These are phyloP conservation scores for Phalacrocorax carbo DNA, from an alignment of 2,113 vertebrate genomes.

Conservation along the genomic window DNA sequence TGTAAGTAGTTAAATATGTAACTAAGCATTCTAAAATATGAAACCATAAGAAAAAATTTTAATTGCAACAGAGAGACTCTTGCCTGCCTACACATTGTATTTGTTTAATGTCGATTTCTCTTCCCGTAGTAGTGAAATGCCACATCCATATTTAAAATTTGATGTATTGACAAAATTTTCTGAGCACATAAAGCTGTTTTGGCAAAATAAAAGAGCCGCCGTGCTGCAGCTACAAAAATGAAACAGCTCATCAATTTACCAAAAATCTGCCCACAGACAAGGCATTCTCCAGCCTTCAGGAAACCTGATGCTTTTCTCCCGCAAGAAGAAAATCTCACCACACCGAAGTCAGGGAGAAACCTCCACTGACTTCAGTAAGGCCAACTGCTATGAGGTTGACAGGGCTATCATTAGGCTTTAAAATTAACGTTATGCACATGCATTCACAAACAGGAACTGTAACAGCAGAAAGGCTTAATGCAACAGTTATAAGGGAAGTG, in stretches of 20 bases:
- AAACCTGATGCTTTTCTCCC: background rate
- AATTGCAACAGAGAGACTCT: background rate
- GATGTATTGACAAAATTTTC: slow-evolving; percentile 21
- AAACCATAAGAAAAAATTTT: background rate
- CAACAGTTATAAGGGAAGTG: background rate
- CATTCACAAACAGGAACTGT: background rate
- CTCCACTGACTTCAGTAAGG: background rate
- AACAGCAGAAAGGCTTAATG: background rate
- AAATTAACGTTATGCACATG: background rate
- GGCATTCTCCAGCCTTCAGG: background rate
- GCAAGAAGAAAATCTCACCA: background rate
- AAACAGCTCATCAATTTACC: slow-evolving; percentile 12
- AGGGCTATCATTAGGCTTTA: background rate
- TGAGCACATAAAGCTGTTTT: background rate
- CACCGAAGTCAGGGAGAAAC: background rate
- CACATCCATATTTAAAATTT: slow-evolving; percentile 23
- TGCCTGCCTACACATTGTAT: background rate
- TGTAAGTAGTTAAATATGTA: background rate
- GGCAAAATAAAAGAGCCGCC: background rate
- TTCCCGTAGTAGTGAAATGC: background rate
- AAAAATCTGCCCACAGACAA: slow-evolving; percentile 5
- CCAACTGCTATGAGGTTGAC: background rate
- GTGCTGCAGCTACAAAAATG: background rate
- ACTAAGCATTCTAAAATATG: background rate
- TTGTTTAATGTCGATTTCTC: background rate